Percentiles rank a stretch among this genome's conserved stretches.
Conservation (phyloP, 2,888 invertebrate species). For the Timema cristinae region DNA sequence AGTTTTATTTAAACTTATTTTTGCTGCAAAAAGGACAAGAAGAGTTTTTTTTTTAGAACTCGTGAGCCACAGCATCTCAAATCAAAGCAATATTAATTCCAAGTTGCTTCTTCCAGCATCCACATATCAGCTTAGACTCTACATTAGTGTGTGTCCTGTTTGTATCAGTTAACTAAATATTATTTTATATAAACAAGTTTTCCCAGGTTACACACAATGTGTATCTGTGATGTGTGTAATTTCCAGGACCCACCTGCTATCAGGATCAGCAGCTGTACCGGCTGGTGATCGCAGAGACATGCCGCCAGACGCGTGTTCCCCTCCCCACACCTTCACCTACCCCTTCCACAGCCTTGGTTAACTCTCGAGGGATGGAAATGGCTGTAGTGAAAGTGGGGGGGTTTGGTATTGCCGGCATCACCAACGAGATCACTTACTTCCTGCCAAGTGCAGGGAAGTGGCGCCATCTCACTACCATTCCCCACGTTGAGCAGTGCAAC, state of each 20-base stretch:
- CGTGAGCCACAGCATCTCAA: no score
- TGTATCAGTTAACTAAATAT: no score
- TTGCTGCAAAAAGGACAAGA: no score
- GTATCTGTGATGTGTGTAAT: no score
- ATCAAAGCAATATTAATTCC: no score
- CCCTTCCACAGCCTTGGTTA: conserved; percentile 46
- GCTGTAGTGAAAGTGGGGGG: conserved; percentile 66
- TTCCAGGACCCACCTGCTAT: conserved; percentile 26
- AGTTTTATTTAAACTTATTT: no score
- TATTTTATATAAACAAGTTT: no score
- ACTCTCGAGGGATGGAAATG: conserved; percentile 63
- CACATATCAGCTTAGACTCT: no score
- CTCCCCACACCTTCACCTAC: conserved; percentile 31
- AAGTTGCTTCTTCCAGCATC: no score
- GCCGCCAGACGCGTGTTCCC: conserved; percentile 35
- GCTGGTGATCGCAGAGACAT: conserved; percentile 44
- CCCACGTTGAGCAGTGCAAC: conserved; percentile 70
- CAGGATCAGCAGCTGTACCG: conserved; percentile 38
- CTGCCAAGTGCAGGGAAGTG: conserved; percentile 55
- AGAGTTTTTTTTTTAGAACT: no score
- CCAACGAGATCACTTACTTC: conserved; percentile 64
- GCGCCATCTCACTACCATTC: conserved; percentile 63
- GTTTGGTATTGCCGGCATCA: conserved; percentile 61
- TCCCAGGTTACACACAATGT: no score
- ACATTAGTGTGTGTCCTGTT: no score